These are phyloP conservation scores for Carcinoscorpius rotundicauda DNA, from an alignment of 1,140 invertebrate genomes.

Conservation along the genomic window DNA sequence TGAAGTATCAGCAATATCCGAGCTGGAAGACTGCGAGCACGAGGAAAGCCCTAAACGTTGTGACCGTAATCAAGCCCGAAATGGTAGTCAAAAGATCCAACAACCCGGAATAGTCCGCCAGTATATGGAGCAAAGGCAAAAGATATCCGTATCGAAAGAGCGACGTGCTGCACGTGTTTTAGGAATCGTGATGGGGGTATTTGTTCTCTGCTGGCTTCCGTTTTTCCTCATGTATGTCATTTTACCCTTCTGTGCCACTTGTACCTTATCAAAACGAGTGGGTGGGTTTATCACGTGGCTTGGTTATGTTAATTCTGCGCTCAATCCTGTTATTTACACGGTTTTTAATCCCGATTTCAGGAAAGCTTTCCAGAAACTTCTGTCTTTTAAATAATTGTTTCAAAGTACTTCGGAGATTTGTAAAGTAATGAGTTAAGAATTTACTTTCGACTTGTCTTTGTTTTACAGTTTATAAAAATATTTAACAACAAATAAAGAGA, in stretches of 20 bases:
- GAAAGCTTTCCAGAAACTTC: slow-evolving; percentile 60
- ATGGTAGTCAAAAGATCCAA: not conserved
- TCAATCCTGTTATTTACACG: slow-evolving; percentile 95
- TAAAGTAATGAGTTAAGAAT: too few species aligned
- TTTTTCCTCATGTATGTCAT: slow-evolving; percentile 93
- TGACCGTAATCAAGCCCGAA: too few species aligned
- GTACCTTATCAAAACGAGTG: slow-evolving; percentile 56
- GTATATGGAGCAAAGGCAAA: slow-evolving; percentile 85
- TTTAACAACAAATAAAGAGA: too few species aligned
- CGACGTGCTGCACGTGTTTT: slow-evolving; percentile 79
- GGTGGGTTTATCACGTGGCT: slow-evolving; percentile 90
- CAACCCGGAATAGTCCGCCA: slow-evolving; percentile 39
- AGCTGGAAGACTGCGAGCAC: too few species aligned
- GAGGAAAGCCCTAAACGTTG: too few species aligned
- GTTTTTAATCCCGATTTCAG: slow-evolving; percentile 96
- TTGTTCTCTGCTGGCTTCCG: slow-evolving; percentile 91
- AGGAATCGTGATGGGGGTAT: slow-evolving; percentile 81
- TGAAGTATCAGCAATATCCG: too few species aligned
- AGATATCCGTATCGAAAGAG: slow-evolving; percentile 82
- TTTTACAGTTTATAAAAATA: too few species aligned
- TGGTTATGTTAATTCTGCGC: slow-evolving; percentile 91
- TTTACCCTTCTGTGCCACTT: slow-evolving; percentile 64
- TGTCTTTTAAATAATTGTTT: slow-evolving; percentile 9
- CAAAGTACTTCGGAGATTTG: too few species aligned
- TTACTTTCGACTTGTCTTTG: too few species aligned